Base-by-base conservation (phyloP, 1,140 invertebrate genomes). In the Sweltsa coloradensis region DNA sequence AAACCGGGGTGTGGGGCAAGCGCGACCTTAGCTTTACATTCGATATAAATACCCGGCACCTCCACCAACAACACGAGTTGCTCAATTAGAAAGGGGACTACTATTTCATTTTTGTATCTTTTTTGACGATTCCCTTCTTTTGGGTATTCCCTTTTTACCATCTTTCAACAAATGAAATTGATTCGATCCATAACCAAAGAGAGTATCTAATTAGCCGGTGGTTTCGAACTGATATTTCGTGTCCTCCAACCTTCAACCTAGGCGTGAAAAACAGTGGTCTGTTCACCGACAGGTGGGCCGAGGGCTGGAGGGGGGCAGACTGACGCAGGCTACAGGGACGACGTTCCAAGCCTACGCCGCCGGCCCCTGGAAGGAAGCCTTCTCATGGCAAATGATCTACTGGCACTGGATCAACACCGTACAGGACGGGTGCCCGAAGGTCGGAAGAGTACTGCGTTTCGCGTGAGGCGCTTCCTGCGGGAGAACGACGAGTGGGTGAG, bases 331-430 rank as follows among this genome's bases (percentile, higher is more conserved):
- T 62, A 52, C 45, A 50, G 58, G 11, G 62, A 65, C 36, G 40
- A 39, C 36, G 22, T n/a, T 39, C 13, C 90, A 94, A 67, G 87
- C 87, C 0, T 90, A 83, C 60, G 82, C 84, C 2, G 89, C 89
- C n/a, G 91, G 91, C 6, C 70, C 89, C n/a, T 68, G 88, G 1
- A 90, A 94, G 66, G 89, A 89, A 0, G 79, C 78, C 23, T 60
- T 89, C 1, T 88, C 85, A 3, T 83, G 81, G 74, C 78, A 83
- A 52, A 68, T 89, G 22, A 90, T 93, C 43, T 76, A 83, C 58
- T 76, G 80, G 56, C 83, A 88, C 60, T 85, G 85, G 73, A 67
- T 76, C 55, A 88, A 89, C 58, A 88, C 84, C 1, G 74, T 89
- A 19, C 66, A 74, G 34, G 67, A 72, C 2, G 75, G 77, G 49